Conservation (phyloP, 2,888 invertebrate genomes). For the Branchinecta sandiegonensis region DNA sequence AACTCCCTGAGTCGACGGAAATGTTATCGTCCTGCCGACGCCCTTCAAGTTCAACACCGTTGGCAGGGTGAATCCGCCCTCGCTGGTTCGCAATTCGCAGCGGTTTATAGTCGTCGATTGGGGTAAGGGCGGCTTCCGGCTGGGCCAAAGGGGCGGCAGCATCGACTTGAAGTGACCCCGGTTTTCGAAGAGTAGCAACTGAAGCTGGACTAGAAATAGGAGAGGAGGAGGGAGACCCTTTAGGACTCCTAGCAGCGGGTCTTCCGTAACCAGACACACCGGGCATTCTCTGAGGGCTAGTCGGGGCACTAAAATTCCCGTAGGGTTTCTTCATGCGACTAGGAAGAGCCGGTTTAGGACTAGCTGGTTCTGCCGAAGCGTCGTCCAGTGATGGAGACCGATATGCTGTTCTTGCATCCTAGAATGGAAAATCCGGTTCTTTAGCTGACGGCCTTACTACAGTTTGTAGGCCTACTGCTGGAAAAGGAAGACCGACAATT, state of each 20-base stretch:
- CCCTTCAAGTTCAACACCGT: neutral
- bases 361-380: neutral
- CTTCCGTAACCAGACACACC: neutral
- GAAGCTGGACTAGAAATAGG: neutral
- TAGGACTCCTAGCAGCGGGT: neutral
- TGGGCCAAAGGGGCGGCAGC: neutral
- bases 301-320: constrained; percentile 3
- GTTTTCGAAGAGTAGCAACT: constrained; percentile 24
- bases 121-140: neutral
- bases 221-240: constrained; percentile 2
- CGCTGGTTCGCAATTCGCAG: neutral
- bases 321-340: constrained; percentile 21
- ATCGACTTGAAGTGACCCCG: constrained; percentile 25
- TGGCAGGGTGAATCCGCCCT: neutral
- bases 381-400: neutral
- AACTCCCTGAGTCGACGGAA: constrained; percentile 28
- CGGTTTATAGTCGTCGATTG: constrained; percentile 3
- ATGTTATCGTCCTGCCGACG: constrained; percentile 25
- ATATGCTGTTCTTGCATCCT: no score
- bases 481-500: no score
- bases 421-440: no score
- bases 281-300: constrained; percentile 10
- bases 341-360: constrained; percentile 21
- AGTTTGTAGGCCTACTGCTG: no score
- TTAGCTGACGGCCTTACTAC: no score